Conservation (phyloP, 1,140 invertebrate species). For the Heterodera schachtii region DNA sequence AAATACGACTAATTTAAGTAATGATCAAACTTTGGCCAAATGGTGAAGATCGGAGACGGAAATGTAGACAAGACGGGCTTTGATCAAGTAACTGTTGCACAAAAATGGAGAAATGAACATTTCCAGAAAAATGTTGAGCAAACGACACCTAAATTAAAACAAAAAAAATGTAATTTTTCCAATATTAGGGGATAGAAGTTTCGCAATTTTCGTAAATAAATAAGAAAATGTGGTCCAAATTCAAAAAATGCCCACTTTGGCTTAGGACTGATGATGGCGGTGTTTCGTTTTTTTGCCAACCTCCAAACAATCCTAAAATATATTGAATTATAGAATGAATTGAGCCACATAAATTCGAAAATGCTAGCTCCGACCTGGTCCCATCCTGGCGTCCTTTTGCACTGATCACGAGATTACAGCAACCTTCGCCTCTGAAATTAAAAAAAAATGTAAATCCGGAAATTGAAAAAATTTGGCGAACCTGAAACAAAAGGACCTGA, state of each 20-base stretch:
- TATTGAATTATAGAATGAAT: neutral
- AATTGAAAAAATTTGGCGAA: neutral
- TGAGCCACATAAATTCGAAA: constrained; percentile 9
- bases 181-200: neutral
- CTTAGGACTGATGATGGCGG: constrained; percentile 51
- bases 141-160: constrained; percentile 32
- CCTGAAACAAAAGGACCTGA: constrained; percentile 54
- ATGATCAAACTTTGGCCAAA: constrained; percentile 50
- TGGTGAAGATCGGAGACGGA: constrained; percentile 50
- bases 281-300: constrained; percentile 59
- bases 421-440: constrained; percentile 58
- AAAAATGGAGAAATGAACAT: constrained; percentile 57
- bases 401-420: constrained; percentile 63
- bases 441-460: neutral
- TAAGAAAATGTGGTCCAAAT: neutral
- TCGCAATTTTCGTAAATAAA: no score
- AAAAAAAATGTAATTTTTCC: neutral
- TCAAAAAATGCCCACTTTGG: constrained; percentile 34
- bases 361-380: constrained; percentile 35
- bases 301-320: constrained; percentile 64
- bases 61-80: constrained; percentile 52
- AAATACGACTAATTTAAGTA: neutral
- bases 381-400: constrained; percentile 52
- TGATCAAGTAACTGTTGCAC: constrained; percentile 48
- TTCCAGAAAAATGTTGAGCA: constrained; percentile 57